Percentiles rank a stretch among this genome's conserved stretches.
Evolutionary conservation across 2,888 invertebrate genomes (phyloP).

Genomic region (Prosapia bicincta): DNA sequence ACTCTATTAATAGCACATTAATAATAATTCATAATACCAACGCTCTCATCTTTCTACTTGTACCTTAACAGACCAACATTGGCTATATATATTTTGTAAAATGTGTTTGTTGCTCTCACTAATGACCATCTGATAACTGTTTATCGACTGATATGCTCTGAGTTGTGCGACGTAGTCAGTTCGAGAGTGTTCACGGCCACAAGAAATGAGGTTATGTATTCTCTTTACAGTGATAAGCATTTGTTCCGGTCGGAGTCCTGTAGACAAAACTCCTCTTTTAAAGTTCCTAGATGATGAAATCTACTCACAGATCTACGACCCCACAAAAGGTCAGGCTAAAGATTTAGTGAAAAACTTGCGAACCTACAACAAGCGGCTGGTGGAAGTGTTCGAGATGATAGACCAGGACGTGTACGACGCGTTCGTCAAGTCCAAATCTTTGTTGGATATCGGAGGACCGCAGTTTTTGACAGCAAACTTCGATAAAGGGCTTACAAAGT

Average conservation of each 20-base stretch:
- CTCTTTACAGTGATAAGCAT: neutral
- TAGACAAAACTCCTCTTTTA: neutral
- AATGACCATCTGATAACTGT: too few species aligned
- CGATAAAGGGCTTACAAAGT: neutral
- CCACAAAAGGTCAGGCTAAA: neutral
- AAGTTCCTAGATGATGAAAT: neutral
- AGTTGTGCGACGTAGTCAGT: too few species aligned
- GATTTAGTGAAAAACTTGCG: neutral
- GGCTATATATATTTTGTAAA: too few species aligned
- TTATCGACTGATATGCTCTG: too few species aligned
- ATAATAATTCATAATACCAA: too few species aligned
- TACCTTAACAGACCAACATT: too few species aligned
- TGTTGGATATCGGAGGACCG: neutral
- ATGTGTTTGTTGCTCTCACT: too few species aligned
- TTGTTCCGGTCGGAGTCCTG: neutral
- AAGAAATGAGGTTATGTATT: neutral
- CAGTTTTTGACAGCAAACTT: neutral
- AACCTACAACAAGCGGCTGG: neutral
- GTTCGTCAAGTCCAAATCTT: neutral
- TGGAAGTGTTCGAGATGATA: neutral
- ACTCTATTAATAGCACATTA: too few species aligned
- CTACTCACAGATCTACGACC: neutral
- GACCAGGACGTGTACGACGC: neutral
- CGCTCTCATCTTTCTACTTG: too few species aligned
- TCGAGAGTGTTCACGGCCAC: neutral